Base-by-base conservation (phyloP, 64 coral and sea anemone species). In the Stichodactyla helianthus region DNA sequence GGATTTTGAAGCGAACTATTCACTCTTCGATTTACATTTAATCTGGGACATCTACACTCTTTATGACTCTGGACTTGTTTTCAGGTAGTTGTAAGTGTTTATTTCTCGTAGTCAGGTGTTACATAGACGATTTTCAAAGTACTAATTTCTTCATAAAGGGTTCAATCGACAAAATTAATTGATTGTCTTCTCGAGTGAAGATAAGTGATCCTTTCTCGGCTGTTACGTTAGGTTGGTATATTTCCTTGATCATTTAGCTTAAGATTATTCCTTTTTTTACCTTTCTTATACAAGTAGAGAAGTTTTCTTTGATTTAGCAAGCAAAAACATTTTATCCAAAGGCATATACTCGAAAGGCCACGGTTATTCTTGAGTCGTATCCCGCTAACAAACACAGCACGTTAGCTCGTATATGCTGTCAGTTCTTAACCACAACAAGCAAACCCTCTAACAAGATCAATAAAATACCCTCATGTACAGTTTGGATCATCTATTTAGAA, bases 351-450 rank as follows among this genome's bases (percentile, higher is more conserved):
- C 11, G 10, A 74, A 74, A 74, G 68, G 5, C 68, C 68, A 74
- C 68, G 26, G 68, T 74, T 74, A n/a, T 26, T 74, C 25, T 74
- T 44, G 35, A 3, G 35, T 44, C 26, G 68, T 74, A 74, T 13
- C 68, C 68, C 25, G 68, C 68, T 74, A 35, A 31, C 68, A 74
- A 10, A 74, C 68, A 74, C 68, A 74, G 68, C 68, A 74, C 22
- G 68, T 6, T 28, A 12, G 25, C 22, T 74, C 3, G n/a, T 74
- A 10, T 70, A 31, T 74, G 26, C 27, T 74, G 68, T 74, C 68
- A 74, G 27, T 74, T 74, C 22, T 3, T 74, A 74, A 74, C 68
- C 68, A 74, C 68, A 74, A 31, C 25, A 26, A 74, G 68, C 9
- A 74, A 74, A 19, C 26, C 25, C 68, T 26, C 17, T 74, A 31